Evolutionary conservation across 2,113 vertebrate genomes (phyloP), one percentile per base, ranked within the genome.

Genomic region (Corythaeola cristata): DNA sequence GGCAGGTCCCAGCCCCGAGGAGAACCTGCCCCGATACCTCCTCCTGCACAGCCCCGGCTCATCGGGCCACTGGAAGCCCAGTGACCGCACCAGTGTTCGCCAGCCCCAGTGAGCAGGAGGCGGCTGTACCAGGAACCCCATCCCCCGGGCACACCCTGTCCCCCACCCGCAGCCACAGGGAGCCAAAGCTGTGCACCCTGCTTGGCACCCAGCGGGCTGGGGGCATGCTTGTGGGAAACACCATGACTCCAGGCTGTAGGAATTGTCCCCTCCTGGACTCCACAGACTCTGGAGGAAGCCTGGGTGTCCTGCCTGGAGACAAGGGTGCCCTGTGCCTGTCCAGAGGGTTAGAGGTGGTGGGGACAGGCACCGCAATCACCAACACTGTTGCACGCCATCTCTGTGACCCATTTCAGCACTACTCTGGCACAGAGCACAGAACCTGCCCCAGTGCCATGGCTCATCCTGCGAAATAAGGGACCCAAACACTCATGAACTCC

Each of bases 401-500:
- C 41, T 2, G 1, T 27, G 41, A 68, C 27, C 12, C 14, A 4
- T 49, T 76, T 10, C 0, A 2, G 32, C 58, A 44, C n/a, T 44
- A 10, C 23, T 68, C 18, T 11, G 33, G 30, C 50, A 58, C 0
- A 0, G 5, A 27, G 66, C 73, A 76, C 27, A 20, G 52, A 41
- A 52, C 67, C 20, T 1, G 2, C 4, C 12, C 53, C 58, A 50
- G 45, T 6, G 2, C 64, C 23, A 19, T 5, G 0, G 26, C 71
- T 75, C 56, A 60, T 28, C 27, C 19, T 68, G 49, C 6, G 5
- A 44, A 78, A 41, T 56, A 37, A 60, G 15, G 6, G 30, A 55
- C 47, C 15, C 60, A 12, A 37, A 58, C 45, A 62, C 12, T 30
- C 15, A 2, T 0, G 0, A 50, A 39, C 24, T 24, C 28, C 53